Percentiles rank a stretch among this genome's conserved stretches.
phyloP scores from a whole-genome alignment of 2,797 vertebrate genomes.

The Meda fulgida region DNA sequence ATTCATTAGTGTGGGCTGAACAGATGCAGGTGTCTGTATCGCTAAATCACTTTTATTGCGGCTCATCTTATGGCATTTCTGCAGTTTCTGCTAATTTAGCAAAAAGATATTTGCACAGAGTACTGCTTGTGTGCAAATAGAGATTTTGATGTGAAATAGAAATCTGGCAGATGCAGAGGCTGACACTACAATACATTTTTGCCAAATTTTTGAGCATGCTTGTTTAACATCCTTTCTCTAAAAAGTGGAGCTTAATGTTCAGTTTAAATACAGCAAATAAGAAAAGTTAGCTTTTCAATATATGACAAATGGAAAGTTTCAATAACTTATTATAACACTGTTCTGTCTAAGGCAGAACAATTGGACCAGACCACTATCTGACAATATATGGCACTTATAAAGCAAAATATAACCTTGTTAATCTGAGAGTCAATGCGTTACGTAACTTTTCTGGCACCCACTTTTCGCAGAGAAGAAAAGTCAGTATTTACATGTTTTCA shows the following conservation, averaged over 20 bases:
- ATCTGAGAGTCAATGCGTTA: background rate
- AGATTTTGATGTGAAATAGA: conserved; percentile 18
- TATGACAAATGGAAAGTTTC: background rate
- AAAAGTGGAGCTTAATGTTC: background rate
- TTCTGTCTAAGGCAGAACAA: background rate
- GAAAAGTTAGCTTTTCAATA: background rate
- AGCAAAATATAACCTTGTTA: background rate
- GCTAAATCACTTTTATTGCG: conserved; percentile 45
- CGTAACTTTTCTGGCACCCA: background rate
- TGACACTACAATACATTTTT: conserved; percentile 12
- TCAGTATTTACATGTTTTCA: background rate
- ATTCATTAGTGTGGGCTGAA: conserved; percentile 41
- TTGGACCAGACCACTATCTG: no score
- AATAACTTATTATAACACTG: background rate
- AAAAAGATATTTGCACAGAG: conserved; percentile 12
- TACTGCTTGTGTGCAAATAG: conserved; percentile 16
- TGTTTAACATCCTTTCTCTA: background rate
- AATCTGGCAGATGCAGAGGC: conserved; percentile 22
- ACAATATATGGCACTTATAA: background rate
- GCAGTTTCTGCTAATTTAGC: conserved; percentile 43
- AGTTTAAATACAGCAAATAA: conserved; percentile 2
- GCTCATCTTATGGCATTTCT: conserved; percentile 4
- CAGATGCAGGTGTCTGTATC: conserved; percentile 40
- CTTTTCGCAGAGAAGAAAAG: background rate
- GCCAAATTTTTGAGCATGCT: background rate